Conservation (phyloP, 2,797 vertebrate genomes). For the Micropoecilia bifurca region DNA sequence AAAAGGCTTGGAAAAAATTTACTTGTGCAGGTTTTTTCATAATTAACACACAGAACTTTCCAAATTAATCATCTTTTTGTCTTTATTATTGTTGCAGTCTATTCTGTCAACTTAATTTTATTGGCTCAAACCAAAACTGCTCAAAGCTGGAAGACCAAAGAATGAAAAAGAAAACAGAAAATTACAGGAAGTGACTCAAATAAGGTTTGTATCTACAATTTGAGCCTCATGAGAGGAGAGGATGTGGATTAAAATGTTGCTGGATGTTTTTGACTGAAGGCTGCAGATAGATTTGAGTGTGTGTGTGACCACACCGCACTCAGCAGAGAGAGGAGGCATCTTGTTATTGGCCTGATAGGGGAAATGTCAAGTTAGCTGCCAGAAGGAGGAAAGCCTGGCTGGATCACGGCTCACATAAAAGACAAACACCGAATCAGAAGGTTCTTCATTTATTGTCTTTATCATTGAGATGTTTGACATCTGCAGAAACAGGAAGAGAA, state of each 20-base stretch:
- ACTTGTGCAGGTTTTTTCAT: neutral
- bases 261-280: neutral
- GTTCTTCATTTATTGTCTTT: neutral
- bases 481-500: conserved; percentile 4
- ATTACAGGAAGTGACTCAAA: neutral
- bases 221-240: too few species aligned
- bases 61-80: neutral
- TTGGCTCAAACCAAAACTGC: neutral
- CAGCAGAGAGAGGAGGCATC: conserved; percentile 4
- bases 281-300: neutral
- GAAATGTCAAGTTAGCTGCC: conserved; percentile 5
- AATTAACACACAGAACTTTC: neutral
- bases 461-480: conserved; percentile 11
- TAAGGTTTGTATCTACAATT: neutral
- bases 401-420: neutral
- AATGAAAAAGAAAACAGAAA: neutral
- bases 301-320: neutral
- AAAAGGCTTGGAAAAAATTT: neutral
- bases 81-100: neutral
- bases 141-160: neutral
- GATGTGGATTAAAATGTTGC: neutral
- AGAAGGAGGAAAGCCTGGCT: neutral
- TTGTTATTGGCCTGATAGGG: neutral
- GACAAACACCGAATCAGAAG: neutral
- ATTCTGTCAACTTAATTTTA: neutral